Conservation (phyloP, 1,140 invertebrate genomes). For the Aphidius gifuensis region DNA sequence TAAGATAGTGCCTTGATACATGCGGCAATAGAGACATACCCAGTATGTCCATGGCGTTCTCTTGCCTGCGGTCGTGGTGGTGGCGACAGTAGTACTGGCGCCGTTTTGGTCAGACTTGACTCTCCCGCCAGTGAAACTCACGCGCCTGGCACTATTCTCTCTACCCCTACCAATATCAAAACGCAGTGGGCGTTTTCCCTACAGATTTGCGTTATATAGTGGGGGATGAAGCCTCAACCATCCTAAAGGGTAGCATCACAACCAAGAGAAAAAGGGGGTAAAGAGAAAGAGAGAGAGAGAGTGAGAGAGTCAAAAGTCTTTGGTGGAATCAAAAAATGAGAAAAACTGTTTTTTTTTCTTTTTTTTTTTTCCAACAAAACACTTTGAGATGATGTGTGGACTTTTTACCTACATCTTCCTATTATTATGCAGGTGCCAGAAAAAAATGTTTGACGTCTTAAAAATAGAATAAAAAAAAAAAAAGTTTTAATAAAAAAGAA, state of each 20-base stretch:
- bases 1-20: conserved; percentile 28
- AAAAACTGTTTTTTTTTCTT: not conserved
- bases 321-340: conserved; percentile 5
- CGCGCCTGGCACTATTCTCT: conserved; percentile 33
- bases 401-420: too few relatives aligned
- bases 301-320: conserved; percentile 11
- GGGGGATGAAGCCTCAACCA: conserved; percentile 5
- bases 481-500: too few relatives aligned
- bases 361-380: too few relatives aligned
- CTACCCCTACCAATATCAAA: conserved; percentile 29
- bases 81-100: conserved; percentile 55
- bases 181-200: conserved; percentile 43
- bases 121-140: conserved; percentile 39
- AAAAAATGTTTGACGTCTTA: too few relatives aligned
- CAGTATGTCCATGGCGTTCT: conserved; percentile 55
- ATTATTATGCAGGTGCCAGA: too few relatives aligned
- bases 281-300: conserved; percentile 21
- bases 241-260: too few relatives aligned
- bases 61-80: conserved; percentile 50
- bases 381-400: too few relatives aligned
- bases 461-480: too few relatives aligned
- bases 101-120: conserved; percentile 50
- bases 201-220: not conserved
- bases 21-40: conserved; percentile 53
- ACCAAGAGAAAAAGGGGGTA: not conserved